Evolutionary conservation across 2,888 invertebrate species (phyloP).

Genomic region (Torymus texanus): DNA sequence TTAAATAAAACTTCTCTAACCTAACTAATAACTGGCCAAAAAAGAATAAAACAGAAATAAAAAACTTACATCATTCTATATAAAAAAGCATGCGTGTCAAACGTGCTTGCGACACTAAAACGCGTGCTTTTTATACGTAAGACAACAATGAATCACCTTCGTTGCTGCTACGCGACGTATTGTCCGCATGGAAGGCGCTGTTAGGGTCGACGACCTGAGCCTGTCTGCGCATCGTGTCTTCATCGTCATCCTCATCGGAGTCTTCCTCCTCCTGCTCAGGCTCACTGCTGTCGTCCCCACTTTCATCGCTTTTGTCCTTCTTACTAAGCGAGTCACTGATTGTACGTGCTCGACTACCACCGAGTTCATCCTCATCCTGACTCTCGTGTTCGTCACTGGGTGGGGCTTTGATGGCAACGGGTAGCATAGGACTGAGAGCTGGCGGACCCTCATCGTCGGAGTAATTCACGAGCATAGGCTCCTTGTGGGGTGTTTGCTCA

Average conservation of each 20-base stretch:
- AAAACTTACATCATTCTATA: neutral
- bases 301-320: conserved; percentile 32
- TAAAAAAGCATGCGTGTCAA: too few species aligned
- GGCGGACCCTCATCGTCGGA: conserved; percentile 72
- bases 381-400: neutral
- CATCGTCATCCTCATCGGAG: conserved; percentile 51
- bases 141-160: conserved; percentile 42
- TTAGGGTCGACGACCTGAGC: conserved; percentile 52
- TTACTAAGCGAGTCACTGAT: conserved; percentile 28
- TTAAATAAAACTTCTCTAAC: too few species aligned
- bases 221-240: neutral
- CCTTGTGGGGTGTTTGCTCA: conserved; percentile 38
- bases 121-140: conserved; percentile 50
- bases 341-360: neutral
- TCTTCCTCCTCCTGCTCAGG: conserved; percentile 59
- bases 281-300: conserved; percentile 47
- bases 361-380: conserved; percentile 41
- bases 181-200: conserved; percentile 45
- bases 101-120: conserved; percentile 59
- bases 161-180: conserved; percentile 52
- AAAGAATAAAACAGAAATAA: too few species aligned
- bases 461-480: conserved; percentile 60
- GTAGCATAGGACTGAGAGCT: conserved; percentile 71
- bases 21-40: too few species aligned
- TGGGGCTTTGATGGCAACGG: conserved; percentile 61